Evolutionary conservation across 2,888 invertebrate species (phyloP), one percentile per base, ranked within the genome.

Genomic region (Leptura quadrifasciata): DNA sequence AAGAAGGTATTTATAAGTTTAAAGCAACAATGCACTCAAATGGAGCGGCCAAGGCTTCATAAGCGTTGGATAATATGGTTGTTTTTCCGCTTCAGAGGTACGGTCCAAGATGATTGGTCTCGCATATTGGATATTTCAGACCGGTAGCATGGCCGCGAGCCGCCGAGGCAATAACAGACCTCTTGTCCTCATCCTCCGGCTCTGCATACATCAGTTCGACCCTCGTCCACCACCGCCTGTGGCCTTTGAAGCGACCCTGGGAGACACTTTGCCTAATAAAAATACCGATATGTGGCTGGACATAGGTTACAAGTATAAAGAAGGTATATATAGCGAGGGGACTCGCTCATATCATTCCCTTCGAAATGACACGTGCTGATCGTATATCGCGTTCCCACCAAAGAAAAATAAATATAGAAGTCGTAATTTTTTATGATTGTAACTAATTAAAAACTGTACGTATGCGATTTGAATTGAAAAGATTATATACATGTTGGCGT

Each of bases 111-210:
- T 87, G 88, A 88, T 89, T 86, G 88, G 86, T 85, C 84, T 79
- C 80, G 83, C 83, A 86, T 88, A 88, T 88, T 88, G 88, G 88
- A 87, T 87, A 88, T 87, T 85, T 84, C 85, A 54, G 70, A 86
- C 85, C 86, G 87, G 86, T 87, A 83, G 84, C 80, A 83, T 81
- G 79, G 85, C 86, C 86, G 81, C 81, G 79, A 84, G 85, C 83
- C 79, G 82, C 76, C 83, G 84, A 82, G 83, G 86, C 87, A 87
- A 88, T 87, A 87, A 87, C 85, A 82, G 86, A 84, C 85, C 84
- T 81, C 82, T 71, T 71, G 71, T 71, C 83, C 72, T 68, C 75
- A 55, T 67, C 74, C 71, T 54, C 74, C 77, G 82, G 78, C 83
- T 84, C 85, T 85, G 86, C 86, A 87, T 88, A 86, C 84, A 87